A percentile compares a stretch with the other conserved stretches of the same genome.
These are phyloP conservation scores for Porites rus DNA, from an alignment of 92 coral and sea anemone genomes.

Conservation along the genomic window DNA sequence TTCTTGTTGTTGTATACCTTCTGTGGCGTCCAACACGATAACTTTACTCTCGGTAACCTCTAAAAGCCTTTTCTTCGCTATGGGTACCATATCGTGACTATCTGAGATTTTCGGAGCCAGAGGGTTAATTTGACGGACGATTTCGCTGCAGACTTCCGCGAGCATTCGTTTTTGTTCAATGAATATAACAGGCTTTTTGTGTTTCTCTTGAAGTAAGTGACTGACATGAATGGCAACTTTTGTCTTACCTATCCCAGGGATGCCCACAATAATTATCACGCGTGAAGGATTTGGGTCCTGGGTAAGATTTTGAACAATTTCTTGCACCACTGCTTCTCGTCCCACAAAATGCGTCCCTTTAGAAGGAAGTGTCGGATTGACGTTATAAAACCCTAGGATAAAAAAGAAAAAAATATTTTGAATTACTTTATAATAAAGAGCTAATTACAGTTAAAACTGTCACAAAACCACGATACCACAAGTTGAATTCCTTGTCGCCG, in stretches of 20 bases:
- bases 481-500: no score
- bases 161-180: conserved; percentile 7
- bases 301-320: background rate
- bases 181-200: conserved; percentile 4
- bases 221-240: conserved; percentile 52
- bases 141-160: conserved; percentile 12
- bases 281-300: background rate
- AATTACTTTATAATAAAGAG: no score
- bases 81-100: conserved; percentile 35
- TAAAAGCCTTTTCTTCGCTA: conserved; percentile 11
- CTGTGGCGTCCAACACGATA: conserved; percentile 62
- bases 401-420: background rate
- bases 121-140: background rate
- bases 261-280: conserved; percentile 19
- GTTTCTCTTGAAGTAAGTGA: conserved; percentile 10
- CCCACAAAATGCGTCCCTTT: background rate
- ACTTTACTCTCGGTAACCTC: conserved; percentile 15
- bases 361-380: background rate
- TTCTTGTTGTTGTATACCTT: conserved; percentile 41
- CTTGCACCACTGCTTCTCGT: background rate
- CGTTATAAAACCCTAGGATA: background rate
- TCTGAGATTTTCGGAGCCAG: background rate
- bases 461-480: no score
- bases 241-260: conserved; percentile 63
- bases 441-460: no score